phyloP scores from a whole-genome alignment of 2,797 vertebrate species.

The Anguilla pacifica region DNA sequence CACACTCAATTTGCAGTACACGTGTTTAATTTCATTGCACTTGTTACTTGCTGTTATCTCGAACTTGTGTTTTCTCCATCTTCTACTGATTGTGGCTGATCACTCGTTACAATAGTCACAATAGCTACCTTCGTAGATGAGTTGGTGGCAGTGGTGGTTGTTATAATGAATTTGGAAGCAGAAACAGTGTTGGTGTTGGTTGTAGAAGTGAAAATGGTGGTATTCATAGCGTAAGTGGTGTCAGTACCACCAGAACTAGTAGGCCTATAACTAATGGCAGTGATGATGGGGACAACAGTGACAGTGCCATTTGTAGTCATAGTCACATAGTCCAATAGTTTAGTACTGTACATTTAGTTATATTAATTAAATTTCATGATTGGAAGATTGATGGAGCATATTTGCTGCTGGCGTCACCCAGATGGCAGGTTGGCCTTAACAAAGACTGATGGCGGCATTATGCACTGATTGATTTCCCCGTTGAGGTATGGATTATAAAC shows the following conservation, averaged over 20 bases:
- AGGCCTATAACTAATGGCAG: not conserved
- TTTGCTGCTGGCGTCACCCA: constrained; percentile 46
- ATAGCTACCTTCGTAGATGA: not conserved
- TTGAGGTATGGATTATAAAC: constrained; percentile 45
- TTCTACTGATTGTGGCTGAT: too few species aligned
- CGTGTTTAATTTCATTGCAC: too few species aligned
- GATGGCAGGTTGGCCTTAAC: constrained; percentile 56
- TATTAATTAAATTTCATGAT: constrained; percentile 36
- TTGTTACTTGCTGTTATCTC: too few species aligned
- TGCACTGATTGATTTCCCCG: constrained; percentile 51
- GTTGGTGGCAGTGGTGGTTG: not conserved
- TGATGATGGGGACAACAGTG: not conserved
- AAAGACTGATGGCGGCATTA: constrained; percentile 48
- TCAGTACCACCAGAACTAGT: not conserved
- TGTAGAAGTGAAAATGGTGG: not conserved
- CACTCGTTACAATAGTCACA: not conserved
- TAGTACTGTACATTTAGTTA: constrained; percentile 46
- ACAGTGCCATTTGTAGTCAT: not conserved
- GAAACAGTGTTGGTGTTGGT: not conserved
- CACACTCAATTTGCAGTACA: too few species aligned
- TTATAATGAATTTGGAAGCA: not conserved
- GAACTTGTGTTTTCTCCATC: too few species aligned
- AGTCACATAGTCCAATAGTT: not conserved
- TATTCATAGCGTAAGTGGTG: too few species aligned
- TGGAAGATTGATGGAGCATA: constrained; percentile 46